Percentiles rank a stretch among this genome's conserved stretches.
Conservation (phyloP, 2,888 invertebrate species). For the Meteorus cinctellus region DNA sequence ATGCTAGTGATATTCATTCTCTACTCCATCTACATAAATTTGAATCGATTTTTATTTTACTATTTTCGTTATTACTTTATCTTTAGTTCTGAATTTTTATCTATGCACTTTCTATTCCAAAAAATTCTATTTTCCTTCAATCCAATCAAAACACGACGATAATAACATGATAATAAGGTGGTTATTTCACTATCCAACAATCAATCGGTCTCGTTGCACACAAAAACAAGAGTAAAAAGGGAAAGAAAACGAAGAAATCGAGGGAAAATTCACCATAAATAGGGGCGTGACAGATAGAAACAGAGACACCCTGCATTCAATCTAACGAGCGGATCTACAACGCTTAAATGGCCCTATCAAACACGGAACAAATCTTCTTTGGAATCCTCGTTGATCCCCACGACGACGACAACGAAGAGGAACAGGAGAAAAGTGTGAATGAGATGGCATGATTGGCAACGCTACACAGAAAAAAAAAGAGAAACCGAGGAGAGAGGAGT, state of each 20-base stretch:
- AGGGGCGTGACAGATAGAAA: constrained; percentile 18
- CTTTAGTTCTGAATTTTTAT: too few relatives aligned
- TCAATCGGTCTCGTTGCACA: background rate
- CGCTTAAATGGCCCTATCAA: constrained; percentile 69
- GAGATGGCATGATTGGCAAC: constrained; percentile 35
- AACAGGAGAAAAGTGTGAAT: constrained; percentile 40
- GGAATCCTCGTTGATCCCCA: constrained; percentile 55
- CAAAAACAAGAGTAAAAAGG: too few relatives aligned
- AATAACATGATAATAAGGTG: too few relatives aligned
- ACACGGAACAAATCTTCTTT: constrained; percentile 68
- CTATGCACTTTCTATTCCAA: too few relatives aligned
- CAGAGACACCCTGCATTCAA: constrained; percentile 55
- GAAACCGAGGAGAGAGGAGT: constrained; percentile 28
- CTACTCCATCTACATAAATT: background rate
- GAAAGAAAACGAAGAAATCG: background rate
- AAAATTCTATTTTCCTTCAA: too few relatives aligned
- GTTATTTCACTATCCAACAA: background rate
- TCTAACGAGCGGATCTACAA: constrained; percentile 70
- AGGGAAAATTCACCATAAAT: background rate
- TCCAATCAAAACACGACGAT: too few relatives aligned
- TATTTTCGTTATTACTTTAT: too few relatives aligned
- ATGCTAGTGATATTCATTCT: background rate
- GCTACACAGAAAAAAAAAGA: background rate
- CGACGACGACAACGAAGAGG: constrained; percentile 17
- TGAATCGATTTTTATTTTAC: too few relatives aligned